Evolutionary conservation across 2,888 invertebrate species (phyloP).

Genomic region (Matsumyia berberina): DNA sequence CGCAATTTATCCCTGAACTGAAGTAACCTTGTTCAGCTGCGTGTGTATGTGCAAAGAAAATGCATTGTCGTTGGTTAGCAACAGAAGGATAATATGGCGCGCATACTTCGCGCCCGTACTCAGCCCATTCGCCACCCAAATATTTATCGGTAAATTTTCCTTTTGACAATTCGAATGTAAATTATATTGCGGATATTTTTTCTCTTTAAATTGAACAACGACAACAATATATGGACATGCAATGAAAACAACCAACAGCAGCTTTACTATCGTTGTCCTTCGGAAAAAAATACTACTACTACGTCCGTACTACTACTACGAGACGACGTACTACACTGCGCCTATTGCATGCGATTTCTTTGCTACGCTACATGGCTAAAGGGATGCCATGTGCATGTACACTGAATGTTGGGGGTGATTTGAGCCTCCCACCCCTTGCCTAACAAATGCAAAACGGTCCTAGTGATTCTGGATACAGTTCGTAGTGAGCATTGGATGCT

Average conservation of each 20-base stretch:
- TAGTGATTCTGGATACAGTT: conserved; percentile 61
- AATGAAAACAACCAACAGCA: conserved; percentile 33
- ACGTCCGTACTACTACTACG: conserved; percentile 51
- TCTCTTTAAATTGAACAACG: conserved; percentile 30
- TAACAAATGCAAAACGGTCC: conserved; percentile 43
- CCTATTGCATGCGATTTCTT: conserved; percentile 40
- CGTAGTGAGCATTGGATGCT: conserved; percentile 59
- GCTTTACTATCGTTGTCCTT: conserved; percentile 58
- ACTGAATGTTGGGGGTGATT: conserved; percentile 33
- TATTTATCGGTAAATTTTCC: conserved; percentile 33
- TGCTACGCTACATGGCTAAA: conserved; percentile 15
- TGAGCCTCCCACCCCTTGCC: conserved; percentile 11
- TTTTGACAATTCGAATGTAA: conserved; percentile 41
- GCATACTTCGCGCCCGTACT: conserved; percentile 4
- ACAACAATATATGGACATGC: conserved; percentile 28
- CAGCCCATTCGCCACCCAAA: background rate
- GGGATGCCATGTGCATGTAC: conserved; percentile 53
- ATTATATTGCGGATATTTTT: conserved; percentile 32
- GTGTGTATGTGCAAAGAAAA: conserved; percentile 36
- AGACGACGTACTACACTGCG: conserved; percentile 54
- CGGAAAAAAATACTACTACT: conserved; percentile 65
- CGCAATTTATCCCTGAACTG: conserved; percentile 70
- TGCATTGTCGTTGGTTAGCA: conserved; percentile 68
- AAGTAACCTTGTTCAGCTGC: conserved; percentile 68
- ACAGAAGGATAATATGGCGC: conserved; percentile 50